Base-by-base conservation (phyloP, 2,888 invertebrate species). In the Rhagonycha fulva region DNA sequence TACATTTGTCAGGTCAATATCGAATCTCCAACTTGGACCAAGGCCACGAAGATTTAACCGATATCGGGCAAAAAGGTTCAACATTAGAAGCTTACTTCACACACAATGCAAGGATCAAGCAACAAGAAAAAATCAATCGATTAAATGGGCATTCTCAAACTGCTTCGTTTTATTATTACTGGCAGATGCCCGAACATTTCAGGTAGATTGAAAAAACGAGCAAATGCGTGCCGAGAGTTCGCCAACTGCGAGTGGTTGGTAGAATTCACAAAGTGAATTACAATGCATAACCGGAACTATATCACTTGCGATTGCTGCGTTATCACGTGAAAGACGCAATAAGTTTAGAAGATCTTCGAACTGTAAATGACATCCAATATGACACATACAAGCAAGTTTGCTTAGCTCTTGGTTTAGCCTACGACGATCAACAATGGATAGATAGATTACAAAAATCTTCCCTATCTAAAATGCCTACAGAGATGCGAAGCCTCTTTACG, bases 401-500 rank as follows among this genome's bases (percentile, higher is more conserved):
- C 11, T 28, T 9, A 23, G 61, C 24, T 60, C 12, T 14, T 1
- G n/a, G 74, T 69, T 70, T 88, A 5, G 75, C 86, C 3, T 83
- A 82, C 72, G 82, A 87, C 76, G 84, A 84, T 68, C 47, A 70
- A 14, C 82, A 85, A 74, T 86, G 84, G 82, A 71, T 68, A 12
- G 28, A 47, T 9, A 68, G 78, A 5, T 61, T 86, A 62, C 23
- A 76, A 4, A 85, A 86, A 71, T 83, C 83, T 2, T 74, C 63
- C 2, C 14, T 60, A 7, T 74, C 72, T 26, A 75, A 82, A 80
- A 81, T 85, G 83, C 82, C 82, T 5, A 66, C 62, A 47, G 76
- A 80, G 76, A 76, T 88, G 63, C 77, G 86, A 69, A 68, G 80
- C 23, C 75, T 86, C 9, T 86, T 86, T 78, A 84, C 83, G 9